Base-by-base conservation (phyloP, 2,888 invertebrate genomes). In the Brachycybe producta region DNA sequence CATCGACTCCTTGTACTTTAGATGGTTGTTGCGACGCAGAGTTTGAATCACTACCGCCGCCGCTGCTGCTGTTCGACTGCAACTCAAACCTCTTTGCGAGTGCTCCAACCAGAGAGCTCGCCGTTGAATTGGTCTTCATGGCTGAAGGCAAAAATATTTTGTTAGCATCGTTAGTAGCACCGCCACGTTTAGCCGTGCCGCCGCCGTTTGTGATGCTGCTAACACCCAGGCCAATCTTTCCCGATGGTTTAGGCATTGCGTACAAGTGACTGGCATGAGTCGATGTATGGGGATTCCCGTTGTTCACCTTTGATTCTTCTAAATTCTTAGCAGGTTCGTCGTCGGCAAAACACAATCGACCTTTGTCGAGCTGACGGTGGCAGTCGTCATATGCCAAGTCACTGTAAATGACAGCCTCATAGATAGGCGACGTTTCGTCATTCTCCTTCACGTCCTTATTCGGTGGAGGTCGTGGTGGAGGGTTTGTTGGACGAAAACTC, bases 401-500 rank as follows among this genome's bases (percentile, higher is more conserved):
- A 42, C 51, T 53, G 42, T 53, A 53, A 38, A 51, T 53, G 3
- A 52, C 52, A 17, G 47, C 40, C 32, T 53, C 53, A 21, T 53
- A 53, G 35, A 51, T 34, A 26, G 19, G 30, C 24, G 43, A 34
- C 13, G 49, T 4, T 19, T 40, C 32, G 13, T 38, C 32, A 5
- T 17, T 21, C n/a, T 40, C 35, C 38, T 13, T 26, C n/a, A 19
- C 15, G 4, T 17, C 32, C 61, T 46, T 63, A 1, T 66, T 62
- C 1, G 63, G 59, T 21, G 70, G 62, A 3, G 62, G 61, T 5
- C 60, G 60, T 0, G 65, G 67, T 13, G 73, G 68, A 1, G 70
- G 69, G 2, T 61, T 56, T 13, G 49, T 83, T 0, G 85, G 85
- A 32, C 86, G 38, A 81, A 85, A 84, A 0, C 82, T 82, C 0